Evolutionary conservation across 2,888 invertebrate species (phyloP).

Genomic region (Caenorhabditis sp.): DNA sequence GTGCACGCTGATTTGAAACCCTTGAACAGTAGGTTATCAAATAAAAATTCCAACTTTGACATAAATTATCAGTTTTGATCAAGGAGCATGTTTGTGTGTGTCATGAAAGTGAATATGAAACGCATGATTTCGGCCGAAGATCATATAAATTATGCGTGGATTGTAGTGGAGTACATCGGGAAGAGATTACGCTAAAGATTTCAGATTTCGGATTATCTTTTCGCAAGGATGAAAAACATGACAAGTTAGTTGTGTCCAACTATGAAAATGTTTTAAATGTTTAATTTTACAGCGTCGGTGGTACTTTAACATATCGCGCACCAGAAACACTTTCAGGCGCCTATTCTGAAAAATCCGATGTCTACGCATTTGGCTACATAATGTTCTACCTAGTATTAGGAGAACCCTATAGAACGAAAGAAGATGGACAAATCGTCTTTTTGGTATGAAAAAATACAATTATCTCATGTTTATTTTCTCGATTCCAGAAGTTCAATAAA

Average conservation of each 20-base stretch:
- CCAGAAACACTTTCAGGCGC: constrained; percentile 11
- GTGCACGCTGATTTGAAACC: constrained; percentile 35
- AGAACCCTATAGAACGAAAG: constrained; percentile 13
- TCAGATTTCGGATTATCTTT: constrained; percentile 25
- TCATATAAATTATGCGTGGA: not conserved
- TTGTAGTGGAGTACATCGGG: constrained; percentile 1
- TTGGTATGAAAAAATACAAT: not conserved
- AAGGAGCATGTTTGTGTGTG: constrained; percentile 31
- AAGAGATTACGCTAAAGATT: constrained; percentile 23
- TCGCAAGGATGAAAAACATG: constrained; percentile 2
- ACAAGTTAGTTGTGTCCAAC: not conserved
- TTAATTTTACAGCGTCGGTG: constrained; percentile 2
- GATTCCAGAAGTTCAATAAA: not conserved
- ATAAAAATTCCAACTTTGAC: not conserved
- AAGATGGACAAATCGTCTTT: constrained; percentile 5
- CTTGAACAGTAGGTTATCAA: constrained; percentile 2
- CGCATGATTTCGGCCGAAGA: not conserved
- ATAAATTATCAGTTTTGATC: constrained; percentile 8
- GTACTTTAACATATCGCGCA: constrained; percentile 15
- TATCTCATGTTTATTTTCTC: no score
- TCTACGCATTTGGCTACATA: constrained; percentile 29
- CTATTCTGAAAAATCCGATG: constrained; percentile 30
- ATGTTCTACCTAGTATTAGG: constrained; percentile 23
- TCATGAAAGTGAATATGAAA: not conserved
- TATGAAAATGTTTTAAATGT: not conserved